These are phyloP conservation scores for Nesospiza acunhae DNA, from an alignment of 2,113 vertebrate genomes.

Conservation along the genomic window DNA sequence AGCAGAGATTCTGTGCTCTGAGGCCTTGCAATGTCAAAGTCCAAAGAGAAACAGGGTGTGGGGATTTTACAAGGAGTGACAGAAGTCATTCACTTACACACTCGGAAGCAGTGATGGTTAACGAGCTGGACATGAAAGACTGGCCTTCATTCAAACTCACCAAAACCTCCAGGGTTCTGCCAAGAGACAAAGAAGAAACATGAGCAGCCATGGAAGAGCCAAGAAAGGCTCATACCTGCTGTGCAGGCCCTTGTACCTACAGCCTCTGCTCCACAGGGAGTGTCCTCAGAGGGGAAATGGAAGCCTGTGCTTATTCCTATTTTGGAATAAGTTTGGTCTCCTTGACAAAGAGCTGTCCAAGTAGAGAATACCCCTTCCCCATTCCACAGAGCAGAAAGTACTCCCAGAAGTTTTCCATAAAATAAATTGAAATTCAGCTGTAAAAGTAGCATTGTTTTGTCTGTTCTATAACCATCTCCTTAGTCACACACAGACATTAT, in stretches of 20 bases:
- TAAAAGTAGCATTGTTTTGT: constrained; percentile 11
- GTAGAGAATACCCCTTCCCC: not conserved
- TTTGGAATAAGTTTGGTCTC: not conserved
- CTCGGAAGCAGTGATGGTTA: constrained; percentile 84
- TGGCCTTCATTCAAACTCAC: constrained; percentile 88
- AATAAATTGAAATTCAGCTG: not conserved
- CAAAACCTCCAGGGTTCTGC: constrained; percentile 87
- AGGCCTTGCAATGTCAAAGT: not conserved
- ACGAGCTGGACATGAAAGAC: constrained; percentile 81
- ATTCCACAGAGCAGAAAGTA: not conserved
- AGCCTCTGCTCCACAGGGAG: not conserved
- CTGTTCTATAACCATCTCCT: constrained; percentile 8
- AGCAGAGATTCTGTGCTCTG: not conserved
- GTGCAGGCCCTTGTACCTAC: rapidly evolving
- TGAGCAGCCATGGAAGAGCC: not conserved
- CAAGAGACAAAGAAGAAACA: constrained; percentile 16
- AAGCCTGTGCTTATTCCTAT: not conserved
- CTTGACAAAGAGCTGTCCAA: not conserved
- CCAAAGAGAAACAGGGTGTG: not conserved
- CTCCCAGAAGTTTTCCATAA: not conserved
- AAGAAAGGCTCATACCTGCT: not conserved
- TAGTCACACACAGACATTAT: constrained; percentile 20
- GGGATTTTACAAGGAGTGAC: not conserved
- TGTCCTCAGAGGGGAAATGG: not conserved
- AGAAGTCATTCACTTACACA: constrained; percentile 84